phyloP scores from a whole-genome alignment of 2,797 vertebrate genomes.

The Hydrophis major region DNA sequence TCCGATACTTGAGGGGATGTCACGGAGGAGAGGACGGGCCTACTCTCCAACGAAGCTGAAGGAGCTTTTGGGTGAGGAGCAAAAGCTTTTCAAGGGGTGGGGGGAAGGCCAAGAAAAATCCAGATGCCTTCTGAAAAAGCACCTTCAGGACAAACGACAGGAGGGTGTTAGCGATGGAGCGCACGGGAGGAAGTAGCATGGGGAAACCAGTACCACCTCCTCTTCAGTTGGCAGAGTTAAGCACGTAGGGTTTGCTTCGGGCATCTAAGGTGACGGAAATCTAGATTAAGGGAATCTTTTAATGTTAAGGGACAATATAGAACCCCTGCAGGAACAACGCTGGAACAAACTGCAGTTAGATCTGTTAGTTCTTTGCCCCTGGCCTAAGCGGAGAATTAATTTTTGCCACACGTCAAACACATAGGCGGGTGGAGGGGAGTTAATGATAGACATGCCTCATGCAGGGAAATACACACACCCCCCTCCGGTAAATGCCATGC shows the following conservation, averaged over 20 bases:
- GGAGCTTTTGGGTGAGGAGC: too few species aligned
- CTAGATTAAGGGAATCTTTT: neutral
- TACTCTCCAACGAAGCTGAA: too few species aligned
- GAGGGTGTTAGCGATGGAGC: too few species aligned
- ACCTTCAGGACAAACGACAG: too few species aligned
- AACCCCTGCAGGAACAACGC: conserved; percentile 44
- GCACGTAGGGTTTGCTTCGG: neutral
- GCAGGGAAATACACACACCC: conserved; percentile 21
- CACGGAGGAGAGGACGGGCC: too few species aligned
- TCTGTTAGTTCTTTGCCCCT: conserved; percentile 45
- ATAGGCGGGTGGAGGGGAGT: neutral
- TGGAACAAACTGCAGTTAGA: conserved; percentile 24
- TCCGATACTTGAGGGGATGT: too few species aligned
- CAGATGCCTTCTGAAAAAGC: too few species aligned
- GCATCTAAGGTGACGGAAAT: neutral
- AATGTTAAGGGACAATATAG: neutral
- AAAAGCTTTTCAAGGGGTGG: too few species aligned
- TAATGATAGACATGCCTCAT: conserved; percentile 49
- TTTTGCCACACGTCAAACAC: conserved; percentile 5
- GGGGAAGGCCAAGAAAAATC: too few species aligned
- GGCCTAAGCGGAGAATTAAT: conserved; percentile 15
- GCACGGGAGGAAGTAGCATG: too few species aligned
- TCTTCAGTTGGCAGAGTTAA: neutral
- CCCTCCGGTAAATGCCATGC: conserved; percentile 40
- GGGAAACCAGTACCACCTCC: neutral